Base-by-base conservation (phyloP, 92 coral and sea anemone genomes). In the Galaxea fascicularis region DNA sequence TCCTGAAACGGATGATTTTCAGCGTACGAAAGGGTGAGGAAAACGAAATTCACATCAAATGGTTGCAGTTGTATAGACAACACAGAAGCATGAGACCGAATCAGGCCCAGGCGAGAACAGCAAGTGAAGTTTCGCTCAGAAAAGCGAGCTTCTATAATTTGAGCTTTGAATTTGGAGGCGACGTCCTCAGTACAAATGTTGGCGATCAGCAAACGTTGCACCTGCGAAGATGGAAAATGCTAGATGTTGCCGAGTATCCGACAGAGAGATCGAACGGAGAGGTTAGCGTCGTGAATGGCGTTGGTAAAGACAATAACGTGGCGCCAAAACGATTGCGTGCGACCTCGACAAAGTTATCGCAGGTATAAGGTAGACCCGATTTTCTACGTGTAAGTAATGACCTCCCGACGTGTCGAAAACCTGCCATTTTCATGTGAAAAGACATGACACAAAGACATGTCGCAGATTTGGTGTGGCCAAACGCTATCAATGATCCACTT, bases 11-110 rank as follows among this genome's bases (percentile, higher is more conserved):
- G 0, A 77, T 91, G 79, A 68, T 91, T 14, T 73, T 91, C 13
- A 87, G 86, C 28, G 83, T 91, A 21, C 72, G 86, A 10, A 85
- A 82, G 20, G 84, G 82, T 5, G 91, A 91, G 7, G 86, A 74
- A 47, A 66, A 82, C 49, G 64, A 75, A 0, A 59, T 91, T 35
- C 65, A 27, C 2, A 82, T 82, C 21, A 71, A 69, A 59, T 82
- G 78, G 86, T 1, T 82, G 70, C 86, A 82, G 77, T 11, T 82
- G 69, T 82, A 70, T 27, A 71, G 29, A 41, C 68, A 45, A 4
- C 76, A 44, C 28, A 82, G 71, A 21, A 82, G 86, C 28, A 69
- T 70, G 86, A 13, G 60, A 12, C 86, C 86, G 15, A 17, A 52
- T 22, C 31, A 58, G 17, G 57, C 28, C 0, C 44, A 69, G 46